Evolutionary conservation across 2,797 vertebrate species (phyloP).

Genomic region (Decapterus maruadsi): DNA sequence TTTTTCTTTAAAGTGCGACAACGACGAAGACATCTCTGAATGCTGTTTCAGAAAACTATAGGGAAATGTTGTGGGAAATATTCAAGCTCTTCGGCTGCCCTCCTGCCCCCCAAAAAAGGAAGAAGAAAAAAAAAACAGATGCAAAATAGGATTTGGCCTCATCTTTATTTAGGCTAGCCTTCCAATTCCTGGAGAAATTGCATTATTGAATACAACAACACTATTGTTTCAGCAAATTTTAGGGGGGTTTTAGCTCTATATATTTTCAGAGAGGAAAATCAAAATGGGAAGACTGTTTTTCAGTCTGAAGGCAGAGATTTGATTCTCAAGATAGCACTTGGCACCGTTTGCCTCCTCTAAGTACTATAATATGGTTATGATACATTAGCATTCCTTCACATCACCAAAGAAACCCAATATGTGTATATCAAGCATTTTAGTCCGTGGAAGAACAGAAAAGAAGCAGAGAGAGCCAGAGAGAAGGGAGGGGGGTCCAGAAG

Average conservation of each 20-base stretch:
- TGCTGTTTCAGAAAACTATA: constrained; percentile 3
- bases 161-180: constrained; percentile 67
- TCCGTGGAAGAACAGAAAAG: constrained; percentile 34
- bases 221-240: constrained; percentile 71
- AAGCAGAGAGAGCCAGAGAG: constrained; percentile 24
- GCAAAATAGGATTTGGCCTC: constrained; percentile 64
- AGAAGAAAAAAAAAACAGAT: constrained; percentile 45
- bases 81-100: constrained; percentile 18
- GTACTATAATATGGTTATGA: constrained; percentile 80
- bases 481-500: constrained; percentile 28
- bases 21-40: constrained; percentile 23
- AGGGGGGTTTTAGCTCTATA: constrained; percentile 52
- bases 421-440: constrained; percentile 68
- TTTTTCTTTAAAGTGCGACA: too few species aligned
- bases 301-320: constrained; percentile 61
- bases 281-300: constrained; percentile 52
- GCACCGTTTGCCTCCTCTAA: constrained; percentile 67
- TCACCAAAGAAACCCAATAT: constrained; percentile 80
- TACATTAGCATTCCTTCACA: constrained; percentile 81
- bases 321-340: constrained; percentile 79
- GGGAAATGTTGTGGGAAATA: constrained; percentile 27
- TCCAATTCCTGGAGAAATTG: constrained; percentile 66
- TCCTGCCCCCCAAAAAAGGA: neutral
- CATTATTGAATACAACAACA: constrained; percentile 70
- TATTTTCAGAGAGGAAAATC: constrained; percentile 61